These are phyloP conservation scores for Aphelenchoides fujianensis DNA, from an alignment of 1,140 invertebrate species.

Conservation along the genomic window DNA sequence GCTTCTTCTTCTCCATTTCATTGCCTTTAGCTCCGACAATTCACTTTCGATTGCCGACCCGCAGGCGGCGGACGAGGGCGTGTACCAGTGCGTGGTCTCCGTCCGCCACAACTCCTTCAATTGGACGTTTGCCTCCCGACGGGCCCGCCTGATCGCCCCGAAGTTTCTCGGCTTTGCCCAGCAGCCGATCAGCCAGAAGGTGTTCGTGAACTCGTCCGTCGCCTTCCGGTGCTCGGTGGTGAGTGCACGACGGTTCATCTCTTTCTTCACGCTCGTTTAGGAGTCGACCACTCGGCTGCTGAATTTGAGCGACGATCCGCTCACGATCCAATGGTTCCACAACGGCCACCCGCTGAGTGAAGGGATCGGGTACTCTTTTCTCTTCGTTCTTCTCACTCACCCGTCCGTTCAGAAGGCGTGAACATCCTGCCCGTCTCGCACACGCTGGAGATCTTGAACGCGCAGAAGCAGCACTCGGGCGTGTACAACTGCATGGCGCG, in stretches of 20 bases:
- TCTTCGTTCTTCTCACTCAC: too few relatives aligned
- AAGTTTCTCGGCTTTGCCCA: slow-evolving; percentile 32
- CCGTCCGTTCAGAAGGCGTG: slow-evolving; percentile 40
- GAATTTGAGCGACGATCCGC: background rate
- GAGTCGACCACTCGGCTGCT: background rate
- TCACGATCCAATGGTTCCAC: slow-evolving; percentile 40
- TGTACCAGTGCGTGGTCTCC: slow-evolving; percentile 42
- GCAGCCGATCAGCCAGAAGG: slow-evolving; percentile 38
- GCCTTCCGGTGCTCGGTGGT: slow-evolving; percentile 40
- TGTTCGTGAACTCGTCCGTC: slow-evolving; percentile 31
- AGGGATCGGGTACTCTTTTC: slow-evolving; percentile 25
- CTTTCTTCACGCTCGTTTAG: slow-evolving; percentile 4
- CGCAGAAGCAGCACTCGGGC: slow-evolving; percentile 26
- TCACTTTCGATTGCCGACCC: slow-evolving; percentile 33
- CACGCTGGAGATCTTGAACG: slow-evolving; percentile 44
- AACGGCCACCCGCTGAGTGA: slow-evolving; percentile 29
- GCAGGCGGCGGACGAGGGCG: slow-evolving; percentile 32
- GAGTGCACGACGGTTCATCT: slow-evolving; percentile 8
- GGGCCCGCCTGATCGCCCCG: slow-evolving; percentile 23
- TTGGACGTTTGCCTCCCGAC: slow-evolving; percentile 41
- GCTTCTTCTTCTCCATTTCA: background rate
- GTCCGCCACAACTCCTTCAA: background rate
- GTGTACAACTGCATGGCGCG: slow-evolving; percentile 41
- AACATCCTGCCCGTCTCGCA: slow-evolving; percentile 36
- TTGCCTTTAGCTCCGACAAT: background rate